phyloP scores from a whole-genome alignment of 2,113 vertebrate species.

The Scopus umbretta region DNA sequence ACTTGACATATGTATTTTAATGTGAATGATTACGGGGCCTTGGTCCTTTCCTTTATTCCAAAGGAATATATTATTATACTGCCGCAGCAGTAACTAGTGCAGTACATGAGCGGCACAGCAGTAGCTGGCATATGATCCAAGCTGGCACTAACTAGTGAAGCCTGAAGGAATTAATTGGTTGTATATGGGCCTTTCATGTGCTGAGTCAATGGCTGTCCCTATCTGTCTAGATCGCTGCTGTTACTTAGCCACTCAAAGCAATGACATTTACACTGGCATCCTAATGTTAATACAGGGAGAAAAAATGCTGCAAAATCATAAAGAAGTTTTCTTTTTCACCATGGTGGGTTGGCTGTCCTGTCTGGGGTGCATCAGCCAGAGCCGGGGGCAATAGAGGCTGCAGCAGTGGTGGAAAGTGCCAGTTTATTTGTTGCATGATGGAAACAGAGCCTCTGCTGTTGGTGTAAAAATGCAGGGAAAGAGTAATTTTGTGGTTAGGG shows the following conservation, averaged over 20 bases:
- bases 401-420: neutral
- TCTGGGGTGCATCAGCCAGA: neutral
- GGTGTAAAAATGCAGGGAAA: neutral
- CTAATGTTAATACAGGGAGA: neutral
- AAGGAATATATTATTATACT: too few species aligned
- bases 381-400: neutral
- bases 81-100: constrained; percentile 32
- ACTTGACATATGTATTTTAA: neutral
- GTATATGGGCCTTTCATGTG: neutral
- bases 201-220: constrained; percentile 13
- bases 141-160: neutral
- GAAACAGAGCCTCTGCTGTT: neutral
- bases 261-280: neutral
- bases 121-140: neutral
- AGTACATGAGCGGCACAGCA: neutral
- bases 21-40: neutral
- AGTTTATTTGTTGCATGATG: neutral
- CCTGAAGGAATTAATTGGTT: constrained; percentile 20
- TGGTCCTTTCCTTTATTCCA: neutral
- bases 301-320: neutral
- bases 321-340: neutral
- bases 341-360: neutral
- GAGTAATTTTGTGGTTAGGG: neutral
- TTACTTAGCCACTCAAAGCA: neutral
- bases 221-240: neutral